phyloP scores from a whole-genome alignment of 2,888 invertebrate species.

The Halictus quadricinctus region DNA sequence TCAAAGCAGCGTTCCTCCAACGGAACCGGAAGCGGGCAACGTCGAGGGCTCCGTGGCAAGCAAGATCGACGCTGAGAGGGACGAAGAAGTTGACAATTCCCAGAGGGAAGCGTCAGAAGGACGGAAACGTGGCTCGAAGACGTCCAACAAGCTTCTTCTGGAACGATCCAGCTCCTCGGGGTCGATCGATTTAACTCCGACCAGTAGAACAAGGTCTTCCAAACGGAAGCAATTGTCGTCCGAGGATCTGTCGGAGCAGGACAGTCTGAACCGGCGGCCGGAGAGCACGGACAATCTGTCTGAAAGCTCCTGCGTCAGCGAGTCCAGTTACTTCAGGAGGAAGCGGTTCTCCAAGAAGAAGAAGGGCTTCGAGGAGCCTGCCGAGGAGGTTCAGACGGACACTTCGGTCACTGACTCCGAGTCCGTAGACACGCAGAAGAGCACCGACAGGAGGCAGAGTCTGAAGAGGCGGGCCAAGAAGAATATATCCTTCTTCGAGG shows the following conservation, averaged over 20 bases:
- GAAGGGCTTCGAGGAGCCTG: constrained; percentile 40
- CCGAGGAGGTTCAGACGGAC: constrained; percentile 48
- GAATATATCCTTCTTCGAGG: constrained; percentile 62
- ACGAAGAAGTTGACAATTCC: background rate
- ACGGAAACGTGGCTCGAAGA: background rate
- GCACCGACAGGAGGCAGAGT: constrained; percentile 39
- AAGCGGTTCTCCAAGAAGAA: constrained; percentile 63
- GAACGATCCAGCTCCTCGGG: constrained; percentile 52
- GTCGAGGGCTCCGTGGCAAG: constrained; percentile 10
- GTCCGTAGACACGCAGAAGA: constrained; percentile 36
- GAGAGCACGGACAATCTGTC: constrained; percentile 61
- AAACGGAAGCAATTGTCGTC: constrained; percentile 51
- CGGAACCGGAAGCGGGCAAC: constrained; percentile 20
- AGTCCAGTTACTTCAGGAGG: constrained; percentile 59
- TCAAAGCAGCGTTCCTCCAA: background rate
- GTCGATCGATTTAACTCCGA: constrained; percentile 31
- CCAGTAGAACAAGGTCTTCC: constrained; percentile 37
- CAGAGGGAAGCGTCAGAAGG: constrained; percentile 10
- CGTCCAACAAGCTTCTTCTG: constrained; percentile 7
- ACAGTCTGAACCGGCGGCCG: background rate
- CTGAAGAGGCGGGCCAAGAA: constrained; percentile 60
- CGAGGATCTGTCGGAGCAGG: constrained; percentile 41
- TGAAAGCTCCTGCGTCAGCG: constrained; percentile 59
- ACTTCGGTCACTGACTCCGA: constrained; percentile 54
- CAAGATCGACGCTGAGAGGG: constrained; percentile 8